These are phyloP conservation scores for Morpho achilles DNA, from an alignment of 2,888 invertebrate species.

Conservation along the genomic window DNA sequence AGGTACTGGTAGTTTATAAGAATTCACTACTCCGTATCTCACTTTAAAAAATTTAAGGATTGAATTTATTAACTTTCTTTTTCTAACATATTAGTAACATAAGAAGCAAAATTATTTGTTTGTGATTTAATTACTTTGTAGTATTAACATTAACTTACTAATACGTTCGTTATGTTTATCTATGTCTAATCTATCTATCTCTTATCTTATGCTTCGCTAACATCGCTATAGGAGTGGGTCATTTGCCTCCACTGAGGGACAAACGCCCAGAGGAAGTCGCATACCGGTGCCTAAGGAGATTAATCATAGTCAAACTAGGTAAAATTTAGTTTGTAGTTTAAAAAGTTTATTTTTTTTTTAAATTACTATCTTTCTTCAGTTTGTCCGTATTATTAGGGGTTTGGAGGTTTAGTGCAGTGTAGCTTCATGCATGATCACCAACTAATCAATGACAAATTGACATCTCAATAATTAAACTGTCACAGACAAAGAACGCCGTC, in stretches of 20 bases:
- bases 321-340: conserved; percentile 42
- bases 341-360: conserved; percentile 26
- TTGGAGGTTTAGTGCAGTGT: conserved; percentile 21
- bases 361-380: conserved; percentile 27
- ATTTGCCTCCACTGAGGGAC: conserved; percentile 72
- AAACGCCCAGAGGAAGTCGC: conserved; percentile 73
- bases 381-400: conserved; percentile 25
- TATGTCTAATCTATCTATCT: conserved; percentile 65
- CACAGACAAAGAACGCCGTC: conserved; percentile 87
- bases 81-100: too few relatives aligned
- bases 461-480: not conserved
- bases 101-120: too few relatives aligned
- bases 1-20: conserved; percentile 29
- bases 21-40: too few relatives aligned
- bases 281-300: conserved; percentile 74
- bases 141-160: conserved; percentile 48
- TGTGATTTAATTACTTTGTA: conserved; percentile 8
- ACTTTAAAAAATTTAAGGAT: too few relatives aligned
- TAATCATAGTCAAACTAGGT: conserved; percentile 74
- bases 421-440: conserved; percentile 30
- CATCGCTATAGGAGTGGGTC: conserved; percentile 72
- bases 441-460: not conserved
- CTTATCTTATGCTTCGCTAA: conserved; percentile 60
- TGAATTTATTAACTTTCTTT: too few relatives aligned
- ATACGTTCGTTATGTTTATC: conserved; percentile 44